Base-by-base conservation (phyloP, 2,888 invertebrate species). In the Isoperla grammatica region DNA sequence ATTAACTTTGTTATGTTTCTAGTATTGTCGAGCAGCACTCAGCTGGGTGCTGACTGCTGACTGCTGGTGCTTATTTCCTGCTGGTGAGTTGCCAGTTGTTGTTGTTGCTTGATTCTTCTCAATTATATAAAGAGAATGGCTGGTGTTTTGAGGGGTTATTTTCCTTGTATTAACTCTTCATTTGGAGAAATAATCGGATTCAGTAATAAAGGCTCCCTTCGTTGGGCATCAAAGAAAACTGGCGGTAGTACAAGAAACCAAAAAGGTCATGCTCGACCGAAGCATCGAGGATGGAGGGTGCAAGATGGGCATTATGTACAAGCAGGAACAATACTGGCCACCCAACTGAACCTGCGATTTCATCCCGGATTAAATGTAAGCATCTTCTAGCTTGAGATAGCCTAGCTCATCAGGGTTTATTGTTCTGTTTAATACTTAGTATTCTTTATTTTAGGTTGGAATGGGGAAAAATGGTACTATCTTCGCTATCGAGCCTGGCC, bases 311-410 rank as follows among this genome's bases (percentile, higher is more conserved):
- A 79, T 66, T 69, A 67, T 61, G 90, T 90, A 2, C 75, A 82
- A 50, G 72, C 79, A 9, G 88, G 89, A 40, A 82, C 82, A 53
- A 81, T 88, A 67, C 69, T 91, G 60, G 90, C 77, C 0, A 83
- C 84, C 0, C 91, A 91, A 72, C 74, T 80, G 55, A 82, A 74
- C 2, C 75, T 85, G 0, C 78, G 90, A 57, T 91, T 88, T 71
- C 90, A 90, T 74, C 90, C 91, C 6, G 90, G 90, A 9, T 72
- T 90, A 57, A 85, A 90, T 76, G 90, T 90, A 74, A 74, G 56
- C 19, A 56, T 39, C 13, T 15, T 39, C 1, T n/a, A n/a, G n/a
- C n/a, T n/a, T n/a, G n/a, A n/a, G n/a, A n/a, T n/a, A n/a, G n/a
- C n/a, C n/a, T n/a, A n/a, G n/a, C n/a, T n/a, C n/a, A n/a, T n/a